These are phyloP conservation scores for Octomys mimax DNA, from an alignment of 2,797 vertebrate genomes.

Conservation along the genomic window DNA sequence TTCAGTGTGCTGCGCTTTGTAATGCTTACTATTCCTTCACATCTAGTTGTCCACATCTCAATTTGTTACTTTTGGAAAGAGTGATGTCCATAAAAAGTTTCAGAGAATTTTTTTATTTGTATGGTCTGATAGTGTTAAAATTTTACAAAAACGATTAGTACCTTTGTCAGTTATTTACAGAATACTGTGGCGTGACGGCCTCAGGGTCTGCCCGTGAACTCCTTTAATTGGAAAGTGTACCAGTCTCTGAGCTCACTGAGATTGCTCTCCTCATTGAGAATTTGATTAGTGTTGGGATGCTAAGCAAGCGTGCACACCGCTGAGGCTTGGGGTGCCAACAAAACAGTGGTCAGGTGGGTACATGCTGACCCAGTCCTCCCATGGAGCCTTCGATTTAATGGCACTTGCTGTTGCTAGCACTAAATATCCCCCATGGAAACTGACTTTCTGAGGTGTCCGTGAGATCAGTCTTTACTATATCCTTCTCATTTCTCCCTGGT, in stretches of 20 bases:
- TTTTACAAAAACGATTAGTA: background rate
- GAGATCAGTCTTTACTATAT: background rate
- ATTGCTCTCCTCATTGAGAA: background rate
- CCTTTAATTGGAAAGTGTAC: background rate
- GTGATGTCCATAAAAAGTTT: background rate
- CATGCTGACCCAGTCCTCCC: background rate
- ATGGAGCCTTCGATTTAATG: background rate
- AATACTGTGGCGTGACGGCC: background rate
- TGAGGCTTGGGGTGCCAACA: background rate
- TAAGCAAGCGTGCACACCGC: background rate
- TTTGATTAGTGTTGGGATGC: background rate
- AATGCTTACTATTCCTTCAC: background rate
- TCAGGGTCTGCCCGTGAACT: fast-evolving
- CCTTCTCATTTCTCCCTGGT: background rate
- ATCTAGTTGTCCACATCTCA: background rate
- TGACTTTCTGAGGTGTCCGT: fast-evolving
- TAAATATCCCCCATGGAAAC: background rate
- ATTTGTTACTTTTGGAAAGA: background rate
- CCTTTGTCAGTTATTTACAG: background rate
- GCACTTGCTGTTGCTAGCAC: background rate
- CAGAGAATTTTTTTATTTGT: background rate
- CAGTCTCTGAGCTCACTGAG: fast-evolving
- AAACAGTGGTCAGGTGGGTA: background rate
- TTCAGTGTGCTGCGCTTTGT: background rate
- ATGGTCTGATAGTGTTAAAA: background rate